These are phyloP conservation scores for Mechanitis messenoides DNA, from an alignment of 2,888 invertebrate genomes.

Conservation along the genomic window DNA sequence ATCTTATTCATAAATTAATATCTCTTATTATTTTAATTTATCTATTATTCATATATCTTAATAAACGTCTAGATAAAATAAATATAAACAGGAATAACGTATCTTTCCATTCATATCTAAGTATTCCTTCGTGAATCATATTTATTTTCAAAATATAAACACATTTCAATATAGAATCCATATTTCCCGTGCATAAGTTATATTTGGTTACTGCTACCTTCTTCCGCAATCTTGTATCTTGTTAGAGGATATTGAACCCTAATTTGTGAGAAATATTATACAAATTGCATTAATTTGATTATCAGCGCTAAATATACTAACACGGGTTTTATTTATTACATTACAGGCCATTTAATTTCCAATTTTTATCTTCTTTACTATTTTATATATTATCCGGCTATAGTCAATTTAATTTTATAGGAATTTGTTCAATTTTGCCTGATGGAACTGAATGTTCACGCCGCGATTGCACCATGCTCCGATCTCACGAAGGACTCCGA, in stretches of 20 bases:
- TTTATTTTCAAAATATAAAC: slow-evolving; percentile 20
- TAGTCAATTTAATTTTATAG: too few relatives aligned
- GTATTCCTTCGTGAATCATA: slow-evolving; percentile 16
- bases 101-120: neutral
- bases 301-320: slow-evolving; percentile 16
- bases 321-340: slow-evolving; percentile 22
- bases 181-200: slow-evolving; percentile 25
- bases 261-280: slow-evolving; percentile 8
- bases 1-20: too few relatives aligned
- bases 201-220: slow-evolving; percentile 29
- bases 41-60: too few relatives aligned
- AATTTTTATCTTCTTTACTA: slow-evolving; percentile 9
- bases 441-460: too few relatives aligned
- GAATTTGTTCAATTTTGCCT: too few relatives aligned
- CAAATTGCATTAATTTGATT: slow-evolving; percentile 7
- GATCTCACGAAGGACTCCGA: too few relatives aligned
- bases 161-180: slow-evolving; percentile 17
- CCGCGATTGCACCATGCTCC: too few relatives aligned
- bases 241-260: slow-evolving; percentile 17
- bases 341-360: slow-evolving; percentile 20
- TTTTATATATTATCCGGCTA: too few relatives aligned
- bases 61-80: too few relatives aligned
- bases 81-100: too few relatives aligned
- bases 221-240: slow-evolving; percentile 26
- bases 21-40: too few relatives aligned